Evolutionary conservation across 2,797 vertebrate species (phyloP).

Genomic region (Semotilus atromaculatus): DNA sequence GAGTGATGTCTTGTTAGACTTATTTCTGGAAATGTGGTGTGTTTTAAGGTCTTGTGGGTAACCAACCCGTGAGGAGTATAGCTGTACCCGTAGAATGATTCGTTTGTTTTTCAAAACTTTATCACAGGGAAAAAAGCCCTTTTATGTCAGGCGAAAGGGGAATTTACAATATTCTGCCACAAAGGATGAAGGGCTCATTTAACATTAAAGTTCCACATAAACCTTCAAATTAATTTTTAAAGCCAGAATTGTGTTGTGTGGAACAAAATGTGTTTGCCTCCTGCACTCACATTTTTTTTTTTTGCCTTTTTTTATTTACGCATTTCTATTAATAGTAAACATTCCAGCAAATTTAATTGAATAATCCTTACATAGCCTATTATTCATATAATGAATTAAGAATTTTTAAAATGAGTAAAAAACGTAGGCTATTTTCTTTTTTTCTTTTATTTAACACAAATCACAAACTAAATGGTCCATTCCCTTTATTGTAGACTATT

Average conservation of each 20-base stretch:
- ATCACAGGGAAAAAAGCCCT: not conserved
- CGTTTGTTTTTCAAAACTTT: constrained; percentile 24
- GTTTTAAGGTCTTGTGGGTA: constrained; percentile 25
- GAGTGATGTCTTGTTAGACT: not conserved
- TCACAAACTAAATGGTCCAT: too few species aligned
- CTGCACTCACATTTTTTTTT: not conserved
- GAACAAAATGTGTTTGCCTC: constrained; percentile 37
- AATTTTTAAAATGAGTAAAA: too few species aligned
- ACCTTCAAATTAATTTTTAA: constrained; percentile 22
- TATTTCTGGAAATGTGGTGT: constrained; percentile 11
- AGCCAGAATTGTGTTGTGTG: not conserved
- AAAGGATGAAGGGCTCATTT: constrained; percentile 30
- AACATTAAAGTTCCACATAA: constrained; percentile 46
- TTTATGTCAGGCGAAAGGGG: constrained; percentile 25
- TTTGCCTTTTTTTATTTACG: too few species aligned
- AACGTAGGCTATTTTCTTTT: too few species aligned
- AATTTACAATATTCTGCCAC: constrained; percentile 30
- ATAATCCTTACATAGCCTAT: too few species aligned
- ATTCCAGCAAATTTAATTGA: too few species aligned
- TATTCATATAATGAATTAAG: too few species aligned
- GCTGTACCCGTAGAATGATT: constrained; percentile 21
- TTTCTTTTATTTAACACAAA: too few species aligned
- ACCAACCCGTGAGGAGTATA: not conserved
- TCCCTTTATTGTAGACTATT: too few species aligned
- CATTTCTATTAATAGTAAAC: too few species aligned